Evolutionary conservation across 2,888 invertebrate genomes (phyloP).

Genomic region (Calameuta pallipes): DNA sequence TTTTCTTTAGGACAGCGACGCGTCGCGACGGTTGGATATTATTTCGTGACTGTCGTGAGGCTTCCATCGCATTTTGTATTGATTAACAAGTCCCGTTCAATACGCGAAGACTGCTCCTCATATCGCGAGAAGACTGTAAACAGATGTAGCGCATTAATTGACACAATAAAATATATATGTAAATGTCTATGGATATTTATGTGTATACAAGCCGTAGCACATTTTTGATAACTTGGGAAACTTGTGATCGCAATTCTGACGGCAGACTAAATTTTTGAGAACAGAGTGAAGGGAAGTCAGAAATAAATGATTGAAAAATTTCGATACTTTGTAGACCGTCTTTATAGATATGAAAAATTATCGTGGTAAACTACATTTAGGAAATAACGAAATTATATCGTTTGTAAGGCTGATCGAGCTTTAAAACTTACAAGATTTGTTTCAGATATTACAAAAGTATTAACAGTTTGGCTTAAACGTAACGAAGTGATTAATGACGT

Average conservation of each 20-base stretch:
- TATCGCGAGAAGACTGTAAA: slow-evolving; percentile 49
- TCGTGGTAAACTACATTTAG: slow-evolving; percentile 26
- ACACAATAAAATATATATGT: slow-evolving; percentile 22
- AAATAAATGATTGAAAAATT: neutral
- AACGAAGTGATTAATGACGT: slow-evolving; percentile 7
- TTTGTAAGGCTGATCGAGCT: slow-evolving; percentile 42
- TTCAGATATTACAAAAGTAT: slow-evolving; percentile 40
- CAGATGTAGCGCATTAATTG: slow-evolving; percentile 30
- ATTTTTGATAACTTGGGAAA: slow-evolving; percentile 26
- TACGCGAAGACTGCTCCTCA: slow-evolving; percentile 48
- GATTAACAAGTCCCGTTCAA: slow-evolving; percentile 40
- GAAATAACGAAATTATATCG: slow-evolving; percentile 21
- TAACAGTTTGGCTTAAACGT: slow-evolving; percentile 49
- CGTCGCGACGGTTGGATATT: slow-evolving; percentile 31
- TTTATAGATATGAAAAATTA: neutral
- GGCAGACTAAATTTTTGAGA: slow-evolving; percentile 43
- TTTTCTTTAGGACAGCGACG: slow-evolving; percentile 40
- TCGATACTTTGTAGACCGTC: neutral
- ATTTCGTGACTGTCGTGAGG: slow-evolving; percentile 25
- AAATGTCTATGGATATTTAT: neutral
- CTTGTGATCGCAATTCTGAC: slow-evolving; percentile 29
- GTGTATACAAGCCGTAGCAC: slow-evolving; percentile 17
- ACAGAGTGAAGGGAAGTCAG: slow-evolving; percentile 34
- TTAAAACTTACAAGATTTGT: slow-evolving; percentile 30
- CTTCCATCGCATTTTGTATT: slow-evolving; percentile 41